Evolutionary conservation across 2,888 invertebrate genomes (phyloP).

Genomic region (Hirudinaria manillensis): DNA sequence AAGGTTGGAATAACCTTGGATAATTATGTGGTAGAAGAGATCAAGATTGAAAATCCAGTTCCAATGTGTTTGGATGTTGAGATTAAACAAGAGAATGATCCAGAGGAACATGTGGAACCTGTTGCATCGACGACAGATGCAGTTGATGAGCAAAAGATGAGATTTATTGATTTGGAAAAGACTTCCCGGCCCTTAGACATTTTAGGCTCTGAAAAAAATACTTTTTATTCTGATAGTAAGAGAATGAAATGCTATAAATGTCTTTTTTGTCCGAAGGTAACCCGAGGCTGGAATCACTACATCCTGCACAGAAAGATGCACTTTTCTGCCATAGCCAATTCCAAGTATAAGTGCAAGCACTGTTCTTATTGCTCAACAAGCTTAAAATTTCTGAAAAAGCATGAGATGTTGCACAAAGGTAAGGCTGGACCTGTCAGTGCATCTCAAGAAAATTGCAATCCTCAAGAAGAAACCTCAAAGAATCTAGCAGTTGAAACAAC

Average conservation of each 20-base stretch:
- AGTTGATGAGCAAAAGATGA: background rate
- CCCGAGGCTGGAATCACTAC: constrained; percentile 16
- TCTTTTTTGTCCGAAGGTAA: constrained; percentile 12
- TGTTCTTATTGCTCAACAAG: background rate
- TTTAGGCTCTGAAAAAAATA: constrained; percentile 2
- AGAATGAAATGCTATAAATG: constrained; percentile 8
- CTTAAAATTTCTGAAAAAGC: constrained; percentile 18
- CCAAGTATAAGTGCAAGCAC: constrained; percentile 17
- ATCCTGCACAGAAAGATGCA: constrained; percentile 17
- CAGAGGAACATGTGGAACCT: background rate
- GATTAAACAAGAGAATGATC: background rate
- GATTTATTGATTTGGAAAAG: background rate
- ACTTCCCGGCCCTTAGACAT: background rate
- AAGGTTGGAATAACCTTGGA: background rate
- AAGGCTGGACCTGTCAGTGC: background rate
- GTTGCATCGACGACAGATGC: background rate
- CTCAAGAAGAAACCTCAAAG: too few relatives aligned
- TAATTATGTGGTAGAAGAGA: background rate
- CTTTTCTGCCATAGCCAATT: background rate
- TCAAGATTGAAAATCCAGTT: background rate
- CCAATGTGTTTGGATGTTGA: background rate
- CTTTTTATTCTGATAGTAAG: constrained; percentile 7
- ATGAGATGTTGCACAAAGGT: constrained; percentile 17
- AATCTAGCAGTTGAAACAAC: too few relatives aligned
- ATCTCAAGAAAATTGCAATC: background rate